Conservation (phyloP, 2,113 vertebrate genomes). For the Apteryx owenii region DNA sequence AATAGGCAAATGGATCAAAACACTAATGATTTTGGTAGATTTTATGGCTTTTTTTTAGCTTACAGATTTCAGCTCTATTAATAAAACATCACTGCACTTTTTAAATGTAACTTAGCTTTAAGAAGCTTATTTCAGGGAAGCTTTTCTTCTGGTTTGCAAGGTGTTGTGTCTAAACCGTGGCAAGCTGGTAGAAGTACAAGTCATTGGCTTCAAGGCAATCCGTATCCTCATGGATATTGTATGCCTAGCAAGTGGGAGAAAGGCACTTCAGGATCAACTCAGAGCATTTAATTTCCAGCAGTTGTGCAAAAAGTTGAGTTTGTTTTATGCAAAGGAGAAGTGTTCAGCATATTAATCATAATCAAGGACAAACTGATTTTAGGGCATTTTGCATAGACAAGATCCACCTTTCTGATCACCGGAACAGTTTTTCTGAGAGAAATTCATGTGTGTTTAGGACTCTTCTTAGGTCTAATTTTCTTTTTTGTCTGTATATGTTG, state of each 20-base stretch:
- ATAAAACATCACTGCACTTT: background rate
- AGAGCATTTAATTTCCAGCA: background rate
- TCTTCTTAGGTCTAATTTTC: background rate
- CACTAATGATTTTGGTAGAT: background rate
- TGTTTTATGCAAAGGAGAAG: background rate
- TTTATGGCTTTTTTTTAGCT: background rate
- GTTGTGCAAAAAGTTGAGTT: background rate
- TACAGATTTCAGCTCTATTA: background rate
- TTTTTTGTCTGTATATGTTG: background rate
- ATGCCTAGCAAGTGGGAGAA: background rate
- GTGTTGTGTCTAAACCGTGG: background rate
- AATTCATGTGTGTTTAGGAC: background rate
- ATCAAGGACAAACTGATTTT: background rate
- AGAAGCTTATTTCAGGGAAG: background rate
- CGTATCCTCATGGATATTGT: rapidly evolving
- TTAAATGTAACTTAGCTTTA: background rate
- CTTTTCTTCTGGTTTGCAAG: background rate
- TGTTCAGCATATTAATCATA: background rate
- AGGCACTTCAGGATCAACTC: background rate
- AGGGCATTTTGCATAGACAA: background rate
- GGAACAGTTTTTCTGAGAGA: background rate
- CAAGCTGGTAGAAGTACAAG: background rate
- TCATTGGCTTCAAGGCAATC: background rate
- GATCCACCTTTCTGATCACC: background rate
- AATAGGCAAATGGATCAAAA: background rate